Evolutionary conservation across 2,113 vertebrate genomes (phyloP).

Genomic region (Scatophagus argus): DNA sequence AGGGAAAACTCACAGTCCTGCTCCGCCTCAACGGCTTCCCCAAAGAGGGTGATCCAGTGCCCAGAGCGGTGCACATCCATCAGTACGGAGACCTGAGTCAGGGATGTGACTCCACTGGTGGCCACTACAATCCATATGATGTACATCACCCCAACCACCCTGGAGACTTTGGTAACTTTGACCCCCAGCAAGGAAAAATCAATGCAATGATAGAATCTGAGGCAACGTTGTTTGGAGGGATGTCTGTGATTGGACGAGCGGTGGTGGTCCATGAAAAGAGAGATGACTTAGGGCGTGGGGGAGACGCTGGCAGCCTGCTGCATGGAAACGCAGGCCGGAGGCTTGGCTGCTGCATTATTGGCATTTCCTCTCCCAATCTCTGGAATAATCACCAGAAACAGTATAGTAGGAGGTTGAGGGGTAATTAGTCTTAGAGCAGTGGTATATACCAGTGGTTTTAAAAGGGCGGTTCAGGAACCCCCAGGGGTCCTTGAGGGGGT

Average conservation of each 20-base stretch:
- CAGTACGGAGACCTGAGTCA: slow-evolving; percentile 89
- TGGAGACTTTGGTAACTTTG: slow-evolving; percentile 95
- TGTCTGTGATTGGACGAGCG: slow-evolving; percentile 88
- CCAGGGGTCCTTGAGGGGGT: too few relatives aligned
- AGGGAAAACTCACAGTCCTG: slow-evolving; percentile 80
- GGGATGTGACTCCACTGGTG: slow-evolving; percentile 88
- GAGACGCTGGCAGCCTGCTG: slow-evolving; percentile 87
- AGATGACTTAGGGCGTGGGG: slow-evolving; percentile 92
- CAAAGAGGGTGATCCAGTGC: neutral
- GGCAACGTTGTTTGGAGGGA: slow-evolving; percentile 84
- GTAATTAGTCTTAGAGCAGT: slow-evolving; percentile 4
- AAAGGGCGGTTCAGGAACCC: too few relatives aligned
- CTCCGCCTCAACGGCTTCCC: slow-evolving; percentile 88
- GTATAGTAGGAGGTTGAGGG: slow-evolving; percentile 2
- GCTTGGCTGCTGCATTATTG: slow-evolving; percentile 93
- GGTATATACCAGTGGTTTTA: too few relatives aligned
- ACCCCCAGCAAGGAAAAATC: slow-evolving; percentile 84
- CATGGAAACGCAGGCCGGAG: slow-evolving; percentile 93
- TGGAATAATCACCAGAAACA: slow-evolving; percentile 80
- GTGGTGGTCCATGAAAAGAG: slow-evolving; percentile 90
- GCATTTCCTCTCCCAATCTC: slow-evolving; percentile 69
- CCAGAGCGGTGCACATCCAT: slow-evolving; percentile 92
- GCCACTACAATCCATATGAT: slow-evolving; percentile 90
- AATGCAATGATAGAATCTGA: slow-evolving; percentile 61
- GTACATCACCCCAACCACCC: slow-evolving; percentile 90